Evolutionary conservation across 2,888 invertebrate species (phyloP).

Genomic region (Argyresthia goedartella): DNA sequence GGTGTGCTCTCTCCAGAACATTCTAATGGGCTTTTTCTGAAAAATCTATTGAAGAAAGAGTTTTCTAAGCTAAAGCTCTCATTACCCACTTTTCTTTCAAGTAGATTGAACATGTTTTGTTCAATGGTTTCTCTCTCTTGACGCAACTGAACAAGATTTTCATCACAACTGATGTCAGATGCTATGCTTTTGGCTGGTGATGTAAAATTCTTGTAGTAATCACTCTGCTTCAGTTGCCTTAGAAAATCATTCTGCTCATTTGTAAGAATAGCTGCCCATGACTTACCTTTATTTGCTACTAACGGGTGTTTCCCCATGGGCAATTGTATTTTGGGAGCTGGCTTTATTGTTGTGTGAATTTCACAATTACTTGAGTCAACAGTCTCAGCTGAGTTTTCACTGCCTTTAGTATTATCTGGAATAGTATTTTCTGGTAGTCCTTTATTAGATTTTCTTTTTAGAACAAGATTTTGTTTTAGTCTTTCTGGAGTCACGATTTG

Average conservation of each 20-base stretch:
- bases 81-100: conserved; percentile 80
- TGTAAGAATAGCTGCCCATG: conserved; percentile 55
- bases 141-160: conserved; percentile 28
- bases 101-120: conserved; percentile 80
- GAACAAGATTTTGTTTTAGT: conserved; percentile 1
- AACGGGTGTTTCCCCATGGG: conserved; percentile 53
- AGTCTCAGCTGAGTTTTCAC: neutral
- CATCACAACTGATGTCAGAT: conserved; percentile 48
- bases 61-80: conserved; percentile 81
- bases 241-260: conserved; percentile 59
- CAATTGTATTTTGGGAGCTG: conserved; percentile 18
- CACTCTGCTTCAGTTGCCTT: conserved; percentile 53
- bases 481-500: conserved; percentile 20
- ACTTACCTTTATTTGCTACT: conserved; percentile 43
- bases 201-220: conserved; percentile 53
- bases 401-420: conserved; percentile 6
- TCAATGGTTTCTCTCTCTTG: conserved; percentile 71
- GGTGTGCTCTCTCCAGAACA: conserved; percentile 58
- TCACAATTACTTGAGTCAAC: conserved; percentile 10
- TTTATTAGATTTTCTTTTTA: neutral
- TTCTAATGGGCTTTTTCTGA: conserved; percentile 44
- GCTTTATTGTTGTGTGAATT: conserved; percentile 8
- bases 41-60: conserved; percentile 71
- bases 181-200: conserved; percentile 50
- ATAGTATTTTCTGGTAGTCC: conserved; percentile 10